Conservation (phyloP, 2,113 vertebrate species). For the Brachirus orientalis region DNA sequence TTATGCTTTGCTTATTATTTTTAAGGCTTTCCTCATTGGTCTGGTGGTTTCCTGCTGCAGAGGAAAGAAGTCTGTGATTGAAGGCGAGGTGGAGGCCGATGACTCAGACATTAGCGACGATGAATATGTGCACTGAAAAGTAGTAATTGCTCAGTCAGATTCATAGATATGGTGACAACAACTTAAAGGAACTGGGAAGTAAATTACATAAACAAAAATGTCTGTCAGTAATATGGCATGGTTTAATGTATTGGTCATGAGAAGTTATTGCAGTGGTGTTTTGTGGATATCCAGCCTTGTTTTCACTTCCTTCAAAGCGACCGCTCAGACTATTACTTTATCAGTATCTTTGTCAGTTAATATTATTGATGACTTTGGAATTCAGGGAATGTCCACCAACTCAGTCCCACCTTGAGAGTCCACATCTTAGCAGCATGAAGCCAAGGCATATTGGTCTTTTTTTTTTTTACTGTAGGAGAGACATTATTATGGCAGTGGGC, state of each 20-base stretch:
- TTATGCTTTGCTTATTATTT: slow-evolving; percentile 25
- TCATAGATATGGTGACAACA: slow-evolving; percentile 15
- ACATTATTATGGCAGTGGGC: slow-evolving; percentile 6
- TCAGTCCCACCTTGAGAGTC: slow-evolving; percentile 42
- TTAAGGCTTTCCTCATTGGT: slow-evolving; percentile 92
- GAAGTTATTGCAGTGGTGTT: slow-evolving; percentile 22
- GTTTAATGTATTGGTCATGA: slow-evolving; percentile 41
- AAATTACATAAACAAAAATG: slow-evolving; percentile 25
- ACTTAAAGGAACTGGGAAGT: slow-evolving; percentile 48
- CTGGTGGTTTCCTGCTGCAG: slow-evolving; percentile 94
- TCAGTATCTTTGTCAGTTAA: slow-evolving; percentile 43
- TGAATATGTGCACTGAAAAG: slow-evolving; percentile 81
- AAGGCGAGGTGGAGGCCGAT: slow-evolving; percentile 93
- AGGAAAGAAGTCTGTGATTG: slow-evolving; percentile 97
- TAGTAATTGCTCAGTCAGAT: background rate
- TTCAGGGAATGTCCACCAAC: slow-evolving; percentile 47
- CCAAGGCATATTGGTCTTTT: slow-evolving; percentile 47
- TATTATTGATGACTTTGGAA: slow-evolving; percentile 59
- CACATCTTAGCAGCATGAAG: slow-evolving; percentile 37
- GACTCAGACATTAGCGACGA: slow-evolving; percentile 96
- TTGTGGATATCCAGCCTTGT: slow-evolving; percentile 22
- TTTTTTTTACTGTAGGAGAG: slow-evolving; percentile 27
- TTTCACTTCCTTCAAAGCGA: slow-evolving; percentile 40
- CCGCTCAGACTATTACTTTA: slow-evolving; percentile 44
- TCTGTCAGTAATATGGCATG: slow-evolving; percentile 26